Base-by-base conservation (phyloP, 1,140 invertebrate species). In the Halictus rubicundus region DNA sequence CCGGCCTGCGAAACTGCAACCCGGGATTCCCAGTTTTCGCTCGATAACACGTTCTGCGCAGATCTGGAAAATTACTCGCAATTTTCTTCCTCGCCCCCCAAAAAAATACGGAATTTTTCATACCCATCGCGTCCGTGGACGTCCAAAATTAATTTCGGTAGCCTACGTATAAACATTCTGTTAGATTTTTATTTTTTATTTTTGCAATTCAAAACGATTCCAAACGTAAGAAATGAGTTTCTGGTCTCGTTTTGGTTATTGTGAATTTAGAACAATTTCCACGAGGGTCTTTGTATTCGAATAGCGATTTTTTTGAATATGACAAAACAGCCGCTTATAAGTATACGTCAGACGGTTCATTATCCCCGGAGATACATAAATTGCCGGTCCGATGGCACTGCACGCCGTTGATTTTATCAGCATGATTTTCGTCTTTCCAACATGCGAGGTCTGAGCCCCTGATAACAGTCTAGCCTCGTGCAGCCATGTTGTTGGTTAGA, bases 1-100 rank as follows among this genome's bases (percentile, higher is more conserved):
- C 3, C 42, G 3, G 7, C n/a, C 21, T 21, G n/a, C 14, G 16
- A 65, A 66, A 14, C 23, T 37, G 32, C 10, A 32, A 16, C 0
- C 16, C 16, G 4, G n/a, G 16, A 0, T n/a, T 2, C n/a, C 12
- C 6, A 2, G n/a, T 32, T 57, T 42, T 52, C 63, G 42, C n/a
- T 74, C 23, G 70, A 68, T 79, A 74, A 79, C 14, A 1, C 19
- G 19, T 19, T 37, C 65, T 2, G 16, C 25, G 65, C 23, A 12
- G 19, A n/a, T n/a, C 52, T 27, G 39, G 39, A 42, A 42, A 42
- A 42, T 7, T 42, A 42, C 10, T 42, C 7, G 7, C 39, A 42
- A 42, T 9, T 42, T 42, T 9, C 39, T 32, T 32, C 70, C 39
- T n/a, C 1, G 7, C n/a, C n/a, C n/a, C n/a, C n/a, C 5, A 4